Percentiles rank a stretch among this genome's conserved stretches.
Conservation (phyloP, 1,140 invertebrate species). For the Cyclina sinensis region DNA sequence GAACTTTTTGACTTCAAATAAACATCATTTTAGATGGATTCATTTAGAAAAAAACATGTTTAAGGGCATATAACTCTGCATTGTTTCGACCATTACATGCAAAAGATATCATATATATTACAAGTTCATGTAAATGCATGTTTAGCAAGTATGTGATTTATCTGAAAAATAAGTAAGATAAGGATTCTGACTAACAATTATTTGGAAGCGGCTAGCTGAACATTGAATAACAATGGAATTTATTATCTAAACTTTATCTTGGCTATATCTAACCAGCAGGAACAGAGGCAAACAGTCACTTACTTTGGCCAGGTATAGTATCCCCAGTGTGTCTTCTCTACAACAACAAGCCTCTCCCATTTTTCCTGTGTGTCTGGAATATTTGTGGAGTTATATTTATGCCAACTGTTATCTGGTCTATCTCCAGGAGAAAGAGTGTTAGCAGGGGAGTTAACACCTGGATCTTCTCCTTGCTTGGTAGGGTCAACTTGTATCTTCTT, state of each 20-base stretch:
- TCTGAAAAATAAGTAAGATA: no score
- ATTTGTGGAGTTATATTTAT: constrained; percentile 90
- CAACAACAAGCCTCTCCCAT: constrained; percentile 91
- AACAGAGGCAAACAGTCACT: constrained; percentile 9
- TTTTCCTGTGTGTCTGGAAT: constrained; percentile 89
- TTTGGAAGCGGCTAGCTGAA: no score
- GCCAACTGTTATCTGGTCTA: constrained; percentile 91
- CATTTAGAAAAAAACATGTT: no score
- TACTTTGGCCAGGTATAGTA: constrained; percentile 94
- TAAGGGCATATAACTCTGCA: no score
- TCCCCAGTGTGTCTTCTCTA: constrained; percentile 92
- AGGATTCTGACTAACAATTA: no score
- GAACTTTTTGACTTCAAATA: no score
- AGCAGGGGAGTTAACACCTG: background rate
- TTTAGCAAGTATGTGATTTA: no score
- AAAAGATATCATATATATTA: no score
- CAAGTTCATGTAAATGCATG: no score
- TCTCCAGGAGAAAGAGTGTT: constrained; percentile 86
- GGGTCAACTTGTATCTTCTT: constrained; percentile 89
- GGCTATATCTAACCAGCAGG: background rate
- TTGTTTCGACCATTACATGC: no score
- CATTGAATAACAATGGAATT: no score
- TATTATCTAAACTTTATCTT: constrained; percentile 26
- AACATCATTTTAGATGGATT: no score
- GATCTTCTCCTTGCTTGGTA: constrained; percentile 74